phyloP scores from a whole-genome alignment of 2,113 vertebrate species.

The Perca schrenkii region DNA sequence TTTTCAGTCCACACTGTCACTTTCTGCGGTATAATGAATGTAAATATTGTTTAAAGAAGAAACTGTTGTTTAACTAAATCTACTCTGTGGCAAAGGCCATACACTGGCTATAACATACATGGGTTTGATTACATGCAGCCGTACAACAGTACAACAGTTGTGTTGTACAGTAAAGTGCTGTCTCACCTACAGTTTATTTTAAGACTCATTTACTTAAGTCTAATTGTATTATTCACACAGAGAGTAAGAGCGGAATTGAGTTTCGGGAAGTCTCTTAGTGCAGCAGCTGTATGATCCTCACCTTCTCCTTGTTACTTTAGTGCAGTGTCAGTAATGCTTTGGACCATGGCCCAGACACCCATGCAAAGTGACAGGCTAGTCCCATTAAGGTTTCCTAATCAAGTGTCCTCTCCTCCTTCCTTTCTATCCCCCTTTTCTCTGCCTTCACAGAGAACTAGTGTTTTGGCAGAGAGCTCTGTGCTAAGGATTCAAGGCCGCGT shows the following conservation, averaged over 20 bases:
- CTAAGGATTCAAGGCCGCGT: conserved; percentile 76
- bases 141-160: no score
- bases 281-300: conserved; percentile 62
- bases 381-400: conserved; percentile 80
- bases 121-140: conserved; percentile 5
- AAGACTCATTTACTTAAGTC: conserved; percentile 31
- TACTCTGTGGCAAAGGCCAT: conserved; percentile 1
- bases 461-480: conserved; percentile 71
- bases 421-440: conserved; percentile 58
- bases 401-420: conserved; percentile 71
- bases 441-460: conserved; percentile 66
- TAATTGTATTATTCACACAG: conserved; percentile 54
- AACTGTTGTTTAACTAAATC: conserved; percentile 2
- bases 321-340: conserved; percentile 74
- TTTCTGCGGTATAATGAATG: background rate
- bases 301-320: conserved; percentile 73
- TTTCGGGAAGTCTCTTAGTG: conserved; percentile 63
- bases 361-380: conserved; percentile 74
- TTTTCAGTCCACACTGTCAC: conserved; percentile 12
- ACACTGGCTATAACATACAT: background rate
- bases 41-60: conserved; percentile 24
- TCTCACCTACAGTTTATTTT: conserved; percentile 56
- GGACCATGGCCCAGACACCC: conserved; percentile 71
- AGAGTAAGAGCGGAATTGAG: conserved; percentile 45
- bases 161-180: conserved; percentile 28